Conservation (phyloP, 2,888 invertebrate genomes). For the Scaeva pyrastri region DNA sequence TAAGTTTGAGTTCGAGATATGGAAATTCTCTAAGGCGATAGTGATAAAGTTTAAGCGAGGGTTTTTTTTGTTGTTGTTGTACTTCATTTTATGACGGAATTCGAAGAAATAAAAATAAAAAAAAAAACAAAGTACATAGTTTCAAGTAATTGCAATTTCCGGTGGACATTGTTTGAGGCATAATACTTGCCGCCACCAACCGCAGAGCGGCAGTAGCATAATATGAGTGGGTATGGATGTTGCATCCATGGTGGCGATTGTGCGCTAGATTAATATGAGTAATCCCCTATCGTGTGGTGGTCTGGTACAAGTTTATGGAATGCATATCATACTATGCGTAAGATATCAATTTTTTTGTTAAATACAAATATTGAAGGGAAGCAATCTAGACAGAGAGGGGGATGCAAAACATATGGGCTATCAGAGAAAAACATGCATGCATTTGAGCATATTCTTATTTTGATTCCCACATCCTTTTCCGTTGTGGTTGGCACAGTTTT, state of each 20-base stretch:
- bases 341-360: conserved; percentile 36
- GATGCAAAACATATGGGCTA: conserved; percentile 51
- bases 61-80: not conserved
- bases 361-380: conserved; percentile 23
- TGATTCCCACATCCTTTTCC: conserved; percentile 64
- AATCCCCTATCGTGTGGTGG: conserved; percentile 53
- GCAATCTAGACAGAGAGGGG: not conserved
- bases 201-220: not conserved
- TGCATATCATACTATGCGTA: conserved; percentile 4
- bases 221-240: not conserved
- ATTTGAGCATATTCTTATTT: conserved; percentile 21
- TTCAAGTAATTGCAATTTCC: conserved; percentile 70
- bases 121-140: conserved; percentile 17
- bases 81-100: conserved; percentile 18
- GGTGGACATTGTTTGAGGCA: conserved; percentile 56
- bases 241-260: conserved; percentile 42
- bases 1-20: not conserved
- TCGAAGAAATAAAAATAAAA: conserved; percentile 26
- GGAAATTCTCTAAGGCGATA: not conserved
- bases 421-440: conserved; percentile 34
- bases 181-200: conserved; percentile 17
- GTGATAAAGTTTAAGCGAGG: conserved; percentile 28
- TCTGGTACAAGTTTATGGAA: too few species aligned
- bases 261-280: conserved; percentile 18
- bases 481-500: conserved; percentile 59